These are phyloP conservation scores for Trachelus iudaicus DNA, from an alignment of 2,888 invertebrate species.

Conservation along the genomic window DNA sequence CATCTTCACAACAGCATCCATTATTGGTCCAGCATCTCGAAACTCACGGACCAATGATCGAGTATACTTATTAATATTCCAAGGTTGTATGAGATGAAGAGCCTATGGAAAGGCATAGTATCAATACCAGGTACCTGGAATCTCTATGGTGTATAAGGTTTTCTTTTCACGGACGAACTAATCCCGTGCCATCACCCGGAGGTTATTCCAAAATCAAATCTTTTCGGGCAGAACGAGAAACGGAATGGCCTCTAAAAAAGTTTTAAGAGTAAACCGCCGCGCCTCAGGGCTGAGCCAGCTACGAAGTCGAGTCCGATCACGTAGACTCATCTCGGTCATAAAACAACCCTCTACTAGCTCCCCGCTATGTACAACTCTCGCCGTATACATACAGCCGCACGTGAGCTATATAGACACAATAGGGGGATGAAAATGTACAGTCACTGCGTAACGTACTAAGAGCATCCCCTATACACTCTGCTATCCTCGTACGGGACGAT, in stretches of 20 bases:
- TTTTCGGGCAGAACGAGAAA: conserved; percentile 21
- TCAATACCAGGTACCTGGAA: not conserved
- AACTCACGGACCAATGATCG: not conserved
- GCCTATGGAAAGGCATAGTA: not conserved
- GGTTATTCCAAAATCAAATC: conserved; percentile 29
- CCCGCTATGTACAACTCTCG: not conserved
- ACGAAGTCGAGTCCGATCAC: conserved; percentile 53
- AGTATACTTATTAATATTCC: not conserved
- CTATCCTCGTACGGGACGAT: not conserved
- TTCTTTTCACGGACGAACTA: not conserved
- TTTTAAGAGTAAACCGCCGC: conserved; percentile 36
- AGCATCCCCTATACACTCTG: not conserved
- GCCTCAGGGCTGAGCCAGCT: conserved; percentile 17
- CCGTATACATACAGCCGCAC: not conserved
- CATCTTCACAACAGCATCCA: no score
- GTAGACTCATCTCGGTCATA: conserved; percentile 57
- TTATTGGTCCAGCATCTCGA: no score
- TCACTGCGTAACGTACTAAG: not conserved
- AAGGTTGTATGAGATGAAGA: not conserved
- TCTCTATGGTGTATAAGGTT: not conserved
- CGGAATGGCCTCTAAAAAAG: conserved; percentile 44
- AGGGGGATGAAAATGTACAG: not conserved
- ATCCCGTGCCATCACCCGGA: not conserved
- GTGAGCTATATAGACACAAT: not conserved
- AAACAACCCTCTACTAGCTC: conserved; percentile 33